Base-by-base conservation (phyloP, 1,140 invertebrate species). In the Ostrea edulis region DNA sequence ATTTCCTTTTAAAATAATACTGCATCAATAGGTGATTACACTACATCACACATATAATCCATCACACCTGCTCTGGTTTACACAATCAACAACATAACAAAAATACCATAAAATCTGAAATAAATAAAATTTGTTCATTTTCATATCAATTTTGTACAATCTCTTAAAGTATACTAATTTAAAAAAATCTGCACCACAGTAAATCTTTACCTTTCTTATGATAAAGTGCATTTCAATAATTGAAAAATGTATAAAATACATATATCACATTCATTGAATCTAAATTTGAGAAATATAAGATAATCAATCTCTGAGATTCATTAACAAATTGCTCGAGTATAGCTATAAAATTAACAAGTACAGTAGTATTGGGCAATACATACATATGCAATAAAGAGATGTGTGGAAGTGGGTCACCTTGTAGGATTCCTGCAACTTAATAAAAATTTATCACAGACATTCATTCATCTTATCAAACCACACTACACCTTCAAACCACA, bases 91-190 rank as follows among this genome's bases (percentile, higher is more conserved):
- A 77, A 77, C 68, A 35, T 77, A 77, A 77, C 68, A 77, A 77
- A 58, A 77, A 77, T 77, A 77, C 25, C 68, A 77, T 77, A 77
- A 77, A 77, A 77, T 77, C 68, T 77, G 68, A 77, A 77, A 77
- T 77, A 77, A 77, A 77, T 77, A 77, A 77, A 62, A 77, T 77
- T 29, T 77, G 68, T 77, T 77, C 29, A 77, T 35, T 77, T 77
- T 29, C 25, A 71, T 22, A 71, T 35, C 9, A 3, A 77, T 77
- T 12, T 77, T 29, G 11, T 77, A 14, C 25, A 77, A 22, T 77
- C 11, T 35, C 29, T 77, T 20, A 17, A 1, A 62, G 55, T 62
- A 62, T 20, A 62, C n/a, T 62, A 5, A 44, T 77, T 9, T 17
- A 35, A 62, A 62, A 62, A 77, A 68, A 77, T 77, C 68, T 77